Evolutionary conservation across 2,888 invertebrate genomes (phyloP).

Genomic region (Patella depressa): DNA sequence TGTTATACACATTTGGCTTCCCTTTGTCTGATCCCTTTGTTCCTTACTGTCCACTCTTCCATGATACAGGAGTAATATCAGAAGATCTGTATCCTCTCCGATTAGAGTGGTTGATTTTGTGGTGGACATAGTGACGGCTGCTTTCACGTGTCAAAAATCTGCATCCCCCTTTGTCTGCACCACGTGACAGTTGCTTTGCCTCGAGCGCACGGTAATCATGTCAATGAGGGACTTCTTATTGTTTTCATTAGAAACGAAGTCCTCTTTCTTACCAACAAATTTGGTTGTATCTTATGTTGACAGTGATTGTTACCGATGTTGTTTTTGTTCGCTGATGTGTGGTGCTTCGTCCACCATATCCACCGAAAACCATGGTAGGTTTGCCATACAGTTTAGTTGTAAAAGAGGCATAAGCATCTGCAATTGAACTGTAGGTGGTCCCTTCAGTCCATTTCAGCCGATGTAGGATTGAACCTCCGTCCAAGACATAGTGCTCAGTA

Average conservation of each 20-base stretch:
- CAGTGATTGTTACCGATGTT: not conserved
- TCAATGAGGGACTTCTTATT: constrained; percentile 50
- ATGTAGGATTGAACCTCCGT: constrained; percentile 34
- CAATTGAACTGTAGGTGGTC: not conserved
- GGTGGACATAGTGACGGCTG: constrained; percentile 30
- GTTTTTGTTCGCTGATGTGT: too few relatives aligned
- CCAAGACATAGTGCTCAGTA: constrained; percentile 20
- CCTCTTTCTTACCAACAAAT: constrained; percentile 26
- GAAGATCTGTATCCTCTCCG: constrained; percentile 40
- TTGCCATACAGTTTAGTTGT: not conserved
- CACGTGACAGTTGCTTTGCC: constrained; percentile 20
- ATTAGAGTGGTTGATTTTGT: constrained; percentile 20
- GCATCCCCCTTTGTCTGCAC: constrained; percentile 47
- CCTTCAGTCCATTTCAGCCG: constrained; percentile 12
- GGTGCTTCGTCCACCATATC: too few relatives aligned
- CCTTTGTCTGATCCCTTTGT: too few relatives aligned
- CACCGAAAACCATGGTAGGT: too few relatives aligned
- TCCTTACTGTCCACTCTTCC: too few relatives aligned
- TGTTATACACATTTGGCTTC: too few relatives aligned
- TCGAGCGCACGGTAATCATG: constrained; percentile 30
- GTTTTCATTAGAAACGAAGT: constrained; percentile 43
- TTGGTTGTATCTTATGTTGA: not conserved
- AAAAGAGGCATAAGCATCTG: too few relatives aligned
- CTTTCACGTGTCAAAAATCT: constrained; percentile 44
- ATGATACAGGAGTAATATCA: constrained; percentile 29